Percentiles rank a stretch among this genome's conserved stretches.
phyloP scores from a whole-genome alignment of 37 sponge, comb jelly and placozoan species.

The Eunapius fragilis region DNA sequence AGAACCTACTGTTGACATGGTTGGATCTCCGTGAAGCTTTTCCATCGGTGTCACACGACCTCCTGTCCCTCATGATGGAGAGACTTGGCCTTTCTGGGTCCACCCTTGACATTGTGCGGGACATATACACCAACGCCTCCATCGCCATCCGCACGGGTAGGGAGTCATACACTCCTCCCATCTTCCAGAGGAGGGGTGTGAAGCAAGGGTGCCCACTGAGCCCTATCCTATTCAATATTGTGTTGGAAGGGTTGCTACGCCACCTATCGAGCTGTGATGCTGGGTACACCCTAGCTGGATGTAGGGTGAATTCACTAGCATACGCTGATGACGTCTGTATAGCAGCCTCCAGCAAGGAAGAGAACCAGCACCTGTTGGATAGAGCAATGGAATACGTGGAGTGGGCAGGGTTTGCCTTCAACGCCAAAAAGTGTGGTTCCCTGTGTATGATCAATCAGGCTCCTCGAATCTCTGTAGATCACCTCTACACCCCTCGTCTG shows the following conservation, averaged over 20 bases:
- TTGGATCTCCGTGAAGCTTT: constrained; percentile 43
- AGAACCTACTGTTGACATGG: constrained; percentile 24
- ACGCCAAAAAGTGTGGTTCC: constrained; percentile 34
- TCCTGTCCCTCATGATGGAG: background rate
- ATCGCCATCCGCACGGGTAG: background rate
- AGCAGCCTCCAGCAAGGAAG: constrained; percentile 9
- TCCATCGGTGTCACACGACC: constrained; percentile 25
- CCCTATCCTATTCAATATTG: constrained; percentile 40
- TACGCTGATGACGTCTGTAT: constrained; percentile 37
- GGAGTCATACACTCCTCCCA: background rate
- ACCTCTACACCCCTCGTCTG: background rate
- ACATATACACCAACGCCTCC: constrained; percentile 29
- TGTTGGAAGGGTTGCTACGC: background rate
- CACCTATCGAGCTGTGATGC: background rate
- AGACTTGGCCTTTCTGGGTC: background rate
- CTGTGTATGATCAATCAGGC: constrained; percentile 12
- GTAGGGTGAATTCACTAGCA: background rate
- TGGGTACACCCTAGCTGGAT: background rate
- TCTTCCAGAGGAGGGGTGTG: background rate
- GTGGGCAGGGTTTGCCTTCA: constrained; percentile 29
- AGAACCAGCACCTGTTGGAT: background rate
- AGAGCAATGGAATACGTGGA: background rate
- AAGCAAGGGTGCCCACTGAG: constrained; percentile 51
- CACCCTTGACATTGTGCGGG: background rate
- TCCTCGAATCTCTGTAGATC: background rate